Conservation (phyloP, 2,797 vertebrate genomes). For the Halcyon leucocephala region DNA sequence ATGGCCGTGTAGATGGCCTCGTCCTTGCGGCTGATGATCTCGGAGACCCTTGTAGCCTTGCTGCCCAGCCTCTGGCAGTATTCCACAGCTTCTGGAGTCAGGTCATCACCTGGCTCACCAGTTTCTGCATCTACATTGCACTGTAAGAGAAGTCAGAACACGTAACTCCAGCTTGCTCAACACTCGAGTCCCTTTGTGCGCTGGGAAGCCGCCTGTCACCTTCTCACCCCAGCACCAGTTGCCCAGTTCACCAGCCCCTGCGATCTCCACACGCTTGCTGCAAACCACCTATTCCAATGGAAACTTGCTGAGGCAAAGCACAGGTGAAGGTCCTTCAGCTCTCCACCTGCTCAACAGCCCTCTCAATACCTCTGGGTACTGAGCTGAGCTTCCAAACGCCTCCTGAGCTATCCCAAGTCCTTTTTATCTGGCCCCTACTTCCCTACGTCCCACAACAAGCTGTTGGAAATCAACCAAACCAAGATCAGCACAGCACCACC, state of each 20-base stretch:
- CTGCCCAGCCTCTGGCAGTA: constrained; percentile 87
- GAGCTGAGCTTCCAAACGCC: not conserved
- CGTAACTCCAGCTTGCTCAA: not conserved
- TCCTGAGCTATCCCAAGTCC: not conserved
- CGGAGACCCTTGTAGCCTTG: constrained; percentile 80
- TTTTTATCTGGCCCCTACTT: not conserved
- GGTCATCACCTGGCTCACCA: constrained; percentile 84
- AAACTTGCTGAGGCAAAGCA: not conserved
- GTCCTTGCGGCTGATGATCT: constrained; percentile 83
- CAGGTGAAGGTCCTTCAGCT: not conserved
- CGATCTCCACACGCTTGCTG: no score
- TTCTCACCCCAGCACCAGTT: not conserved
- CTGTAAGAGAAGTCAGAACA: constrained; percentile 68
- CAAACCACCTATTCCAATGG: not conserved
- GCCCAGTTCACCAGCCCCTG: not conserved
- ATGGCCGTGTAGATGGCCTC: constrained; percentile 80
- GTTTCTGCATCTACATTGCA: constrained; percentile 78
- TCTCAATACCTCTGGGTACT: not conserved
- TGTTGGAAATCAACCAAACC: rapidly evolving
- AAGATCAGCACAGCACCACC: not conserved
- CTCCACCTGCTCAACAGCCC: not conserved
- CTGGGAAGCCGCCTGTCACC: rapidly evolving
- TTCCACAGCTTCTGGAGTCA: constrained; percentile 80
- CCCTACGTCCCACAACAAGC: rapidly evolving
- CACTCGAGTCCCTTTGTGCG: rapidly evolving